Evolutionary conservation across 2,113 vertebrate species (phyloP).

Genomic region (Eclectus roratus): DNA sequence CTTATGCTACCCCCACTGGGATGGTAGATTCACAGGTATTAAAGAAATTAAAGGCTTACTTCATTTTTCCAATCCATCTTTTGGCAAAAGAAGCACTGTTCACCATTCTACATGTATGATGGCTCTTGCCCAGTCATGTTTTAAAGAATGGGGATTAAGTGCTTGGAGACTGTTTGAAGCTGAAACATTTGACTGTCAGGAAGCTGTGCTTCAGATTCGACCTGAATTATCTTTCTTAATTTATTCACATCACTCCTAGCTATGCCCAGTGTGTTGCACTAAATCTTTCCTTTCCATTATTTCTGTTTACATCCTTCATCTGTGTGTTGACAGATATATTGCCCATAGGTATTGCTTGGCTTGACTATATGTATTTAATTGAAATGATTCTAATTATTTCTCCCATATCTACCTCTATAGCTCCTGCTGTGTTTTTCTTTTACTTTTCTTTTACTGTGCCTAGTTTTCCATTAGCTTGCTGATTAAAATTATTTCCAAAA

Average conservation of each 20-base stretch:
- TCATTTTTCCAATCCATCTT: slow-evolving; percentile 39
- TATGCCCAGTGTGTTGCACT: slow-evolving; percentile 48
- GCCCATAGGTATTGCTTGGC: slow-evolving; percentile 44
- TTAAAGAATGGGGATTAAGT: slow-evolving; percentile 34
- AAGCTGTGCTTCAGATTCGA: slow-evolving; percentile 41
- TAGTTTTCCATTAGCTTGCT: not conserved
- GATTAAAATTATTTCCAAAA: not conserved
- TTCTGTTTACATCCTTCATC: slow-evolving; percentile 51
- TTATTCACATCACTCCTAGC: slow-evolving; percentile 64
- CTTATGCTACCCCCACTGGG: not conserved
- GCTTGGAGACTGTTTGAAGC: slow-evolving; percentile 47
- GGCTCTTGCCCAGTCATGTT: slow-evolving; percentile 54
- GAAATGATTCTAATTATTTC: slow-evolving; percentile 49
- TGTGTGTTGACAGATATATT: slow-evolving; percentile 50
- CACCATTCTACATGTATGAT: not conserved
- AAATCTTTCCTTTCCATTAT: slow-evolving; percentile 43
- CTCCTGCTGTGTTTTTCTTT: not conserved
- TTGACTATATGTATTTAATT: slow-evolving; percentile 32
- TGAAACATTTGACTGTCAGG: slow-evolving; percentile 49
- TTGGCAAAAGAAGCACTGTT: not conserved
- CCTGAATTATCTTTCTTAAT: slow-evolving; percentile 57
- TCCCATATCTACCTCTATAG: not conserved
- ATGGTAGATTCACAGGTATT: not conserved
- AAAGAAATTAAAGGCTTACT: slow-evolving; percentile 27
- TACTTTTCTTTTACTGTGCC: not conserved